Conservation (phyloP, 92 coral and sea anemone species). For the Paragorgia papillata region DNA sequence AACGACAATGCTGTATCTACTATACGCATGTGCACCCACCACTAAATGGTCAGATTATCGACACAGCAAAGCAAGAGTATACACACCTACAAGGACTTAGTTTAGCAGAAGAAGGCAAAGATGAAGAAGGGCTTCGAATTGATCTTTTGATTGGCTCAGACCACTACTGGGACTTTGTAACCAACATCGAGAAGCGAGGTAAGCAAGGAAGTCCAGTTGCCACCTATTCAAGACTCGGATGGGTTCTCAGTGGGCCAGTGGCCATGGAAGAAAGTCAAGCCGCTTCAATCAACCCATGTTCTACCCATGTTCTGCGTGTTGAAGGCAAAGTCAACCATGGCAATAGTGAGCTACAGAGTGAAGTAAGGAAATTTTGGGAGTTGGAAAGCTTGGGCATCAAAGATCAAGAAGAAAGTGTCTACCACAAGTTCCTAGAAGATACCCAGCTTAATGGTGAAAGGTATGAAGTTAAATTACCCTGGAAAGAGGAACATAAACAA, state of each 20-base stretch:
- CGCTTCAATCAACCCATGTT: neutral
- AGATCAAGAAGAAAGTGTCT: conserved; percentile 2
- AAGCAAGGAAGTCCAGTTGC: conserved; percentile 13
- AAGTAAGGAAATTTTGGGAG: conserved; percentile 19
- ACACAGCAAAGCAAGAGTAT: conserved; percentile 1
- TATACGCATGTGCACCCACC: neutral
- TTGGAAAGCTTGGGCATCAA: conserved; percentile 21
- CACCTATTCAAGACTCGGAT: conserved; percentile 2
- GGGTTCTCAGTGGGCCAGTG: conserved; percentile 19
- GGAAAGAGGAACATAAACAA: conserved; percentile 3
- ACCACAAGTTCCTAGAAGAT: neutral
- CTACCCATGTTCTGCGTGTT: conserved; percentile 4
- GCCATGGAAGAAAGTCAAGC: neutral
- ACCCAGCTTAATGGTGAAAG: neutral
- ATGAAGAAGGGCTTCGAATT: neutral
- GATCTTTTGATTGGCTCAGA: conserved; percentile 13
- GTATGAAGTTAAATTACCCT: conserved; percentile 4
- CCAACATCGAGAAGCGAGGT: neutral
- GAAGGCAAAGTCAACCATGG: neutral
- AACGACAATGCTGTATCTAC: neutral
- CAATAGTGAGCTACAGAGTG: neutral
- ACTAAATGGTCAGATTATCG: neutral
- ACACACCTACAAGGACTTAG: conserved; percentile 1
- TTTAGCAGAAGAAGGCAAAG: conserved; percentile 1
- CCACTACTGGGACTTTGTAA: conserved; percentile 17